phyloP scores from a whole-genome alignment of 2,888 invertebrate species.

The Lasioglossum figueresi region DNA sequence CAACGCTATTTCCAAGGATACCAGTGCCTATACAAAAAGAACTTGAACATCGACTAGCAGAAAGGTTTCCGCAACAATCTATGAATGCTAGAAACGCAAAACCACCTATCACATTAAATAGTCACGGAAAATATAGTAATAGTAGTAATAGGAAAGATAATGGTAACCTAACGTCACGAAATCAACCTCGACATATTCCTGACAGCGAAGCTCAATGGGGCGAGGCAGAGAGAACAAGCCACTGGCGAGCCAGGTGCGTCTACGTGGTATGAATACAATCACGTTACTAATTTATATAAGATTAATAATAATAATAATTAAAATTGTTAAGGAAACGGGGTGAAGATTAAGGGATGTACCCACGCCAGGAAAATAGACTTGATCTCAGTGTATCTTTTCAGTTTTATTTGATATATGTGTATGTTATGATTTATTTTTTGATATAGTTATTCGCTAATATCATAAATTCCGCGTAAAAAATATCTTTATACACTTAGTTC shows the following conservation, averaged over 20 bases:
- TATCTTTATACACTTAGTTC: neutral
- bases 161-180: slow-evolving; percentile 74
- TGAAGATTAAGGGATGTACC: slow-evolving; percentile 72
- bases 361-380: slow-evolving; percentile 63
- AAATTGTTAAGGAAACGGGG: slow-evolving; percentile 64
- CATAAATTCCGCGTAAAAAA: neutral
- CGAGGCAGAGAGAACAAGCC: slow-evolving; percentile 83
- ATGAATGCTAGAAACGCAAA: slow-evolving; percentile 81
- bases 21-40: slow-evolving; percentile 98
- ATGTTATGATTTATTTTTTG: slow-evolving; percentile 48
- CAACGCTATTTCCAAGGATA: slow-evolving; percentile 98
- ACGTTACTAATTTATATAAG: slow-evolving; percentile 75
- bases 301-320: slow-evolving; percentile 62
- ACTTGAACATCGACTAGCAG: slow-evolving; percentile 90
- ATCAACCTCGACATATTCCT: slow-evolving; percentile 80
- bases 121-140: slow-evolving; percentile 80
- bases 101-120: slow-evolving; percentile 82
- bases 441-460: slow-evolving; percentile 48
- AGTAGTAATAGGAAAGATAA: slow-evolving; percentile 78
- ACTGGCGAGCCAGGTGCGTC: slow-evolving; percentile 84
- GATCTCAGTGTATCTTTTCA: slow-evolving; percentile 62
- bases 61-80: slow-evolving; percentile 87
- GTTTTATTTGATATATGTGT: slow-evolving; percentile 55
- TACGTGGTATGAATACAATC: slow-evolving; percentile 82
- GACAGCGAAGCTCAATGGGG: slow-evolving; percentile 83